Evolutionary conservation across 2,888 invertebrate genomes (phyloP), one percentile per base, ranked within the genome.

Genomic region (Acleris cristana): DNA sequence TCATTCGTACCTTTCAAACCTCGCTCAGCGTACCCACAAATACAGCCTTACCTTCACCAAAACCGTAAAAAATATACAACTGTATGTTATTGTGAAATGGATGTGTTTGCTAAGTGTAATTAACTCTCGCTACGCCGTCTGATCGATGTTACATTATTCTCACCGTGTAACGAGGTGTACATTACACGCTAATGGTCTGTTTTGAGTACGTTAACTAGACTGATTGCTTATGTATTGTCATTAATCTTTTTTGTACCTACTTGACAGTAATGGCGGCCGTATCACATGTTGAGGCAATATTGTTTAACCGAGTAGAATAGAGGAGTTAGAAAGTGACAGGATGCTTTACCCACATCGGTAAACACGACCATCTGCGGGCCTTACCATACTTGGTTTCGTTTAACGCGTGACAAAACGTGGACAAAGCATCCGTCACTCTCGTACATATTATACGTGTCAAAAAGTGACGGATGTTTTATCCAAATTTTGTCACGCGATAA

Each of bases 41-140:
- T n/a, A 5, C 52, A 14, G 18, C 56, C 61, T 62, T 51, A 66
- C 44, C 23, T 45, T 45, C 30, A 66, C 52, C 57, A 19, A 45
- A 66, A 58, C 21, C 48, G 45, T 30, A 44, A 30, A 45, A 57
- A 58, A 67, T 40, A 54, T 63, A 63, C 58, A 54, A 67, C 45
- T 23, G 40, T 44, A 21, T 19, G 19, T 58, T 48, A 67, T 67
- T 67, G 63, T 67, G 67, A 63, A 67, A 67, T 54, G 8, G 23
- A 63, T 67, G 65, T 57, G 59, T 54, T 48, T 53, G 61, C 61
- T 48, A 57, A 21, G 45, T 34, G 52, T 49, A 58, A 67, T 57
- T 53, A 56, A 48, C 53, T 19, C 19, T 34, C 10, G 54, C 63
- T 62, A 26, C 53, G 16, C 48, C 34, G 2, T 34, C 30, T 63